Evolutionary conservation across 2,797 vertebrate species (phyloP).

Genomic region (Dryobates pubescens): DNA sequence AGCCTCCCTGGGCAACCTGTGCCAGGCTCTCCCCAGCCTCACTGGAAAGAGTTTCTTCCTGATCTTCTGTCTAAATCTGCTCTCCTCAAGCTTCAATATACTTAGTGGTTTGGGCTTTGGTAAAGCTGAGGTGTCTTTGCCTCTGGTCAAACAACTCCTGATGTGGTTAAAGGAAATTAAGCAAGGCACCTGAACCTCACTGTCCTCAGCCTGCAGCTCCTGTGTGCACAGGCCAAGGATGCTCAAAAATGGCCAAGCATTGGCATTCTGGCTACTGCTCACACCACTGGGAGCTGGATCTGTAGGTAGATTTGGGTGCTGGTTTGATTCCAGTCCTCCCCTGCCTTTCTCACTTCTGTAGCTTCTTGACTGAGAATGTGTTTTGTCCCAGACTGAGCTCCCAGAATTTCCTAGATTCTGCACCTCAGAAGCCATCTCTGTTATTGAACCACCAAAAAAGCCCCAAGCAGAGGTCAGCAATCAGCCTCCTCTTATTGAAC

Average conservation of each 20-base stretch:
- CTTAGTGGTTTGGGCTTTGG: background rate
- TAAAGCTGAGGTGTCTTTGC: background rate
- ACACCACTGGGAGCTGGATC: accelerated
- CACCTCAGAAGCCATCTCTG: background rate
- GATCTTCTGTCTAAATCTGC: too few species aligned
- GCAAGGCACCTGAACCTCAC: background rate
- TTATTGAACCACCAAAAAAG: background rate
- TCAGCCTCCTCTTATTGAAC: too few species aligned
- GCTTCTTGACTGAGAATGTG: accelerated
- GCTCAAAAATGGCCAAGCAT: accelerated
- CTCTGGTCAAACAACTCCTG: background rate
- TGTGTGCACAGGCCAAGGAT: background rate
- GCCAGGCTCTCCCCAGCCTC: too few species aligned
- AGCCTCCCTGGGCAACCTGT: too few species aligned
- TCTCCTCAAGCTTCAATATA: too few species aligned
- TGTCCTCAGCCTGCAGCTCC: accelerated
- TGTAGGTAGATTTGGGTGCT: background rate
- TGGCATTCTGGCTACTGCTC: background rate
- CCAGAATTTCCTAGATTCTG: background rate
- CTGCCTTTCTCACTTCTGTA: background rate
- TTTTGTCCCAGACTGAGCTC: background rate
- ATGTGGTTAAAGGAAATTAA: accelerated
- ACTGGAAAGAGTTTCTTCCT: too few species aligned
- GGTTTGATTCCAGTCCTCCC: background rate
- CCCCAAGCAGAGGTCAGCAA: too few species aligned